Evolutionary conservation across 1,140 invertebrate species (phyloP), one percentile per base, ranked within the genome.

Genomic region (Potamilus streckersoni): DNA sequence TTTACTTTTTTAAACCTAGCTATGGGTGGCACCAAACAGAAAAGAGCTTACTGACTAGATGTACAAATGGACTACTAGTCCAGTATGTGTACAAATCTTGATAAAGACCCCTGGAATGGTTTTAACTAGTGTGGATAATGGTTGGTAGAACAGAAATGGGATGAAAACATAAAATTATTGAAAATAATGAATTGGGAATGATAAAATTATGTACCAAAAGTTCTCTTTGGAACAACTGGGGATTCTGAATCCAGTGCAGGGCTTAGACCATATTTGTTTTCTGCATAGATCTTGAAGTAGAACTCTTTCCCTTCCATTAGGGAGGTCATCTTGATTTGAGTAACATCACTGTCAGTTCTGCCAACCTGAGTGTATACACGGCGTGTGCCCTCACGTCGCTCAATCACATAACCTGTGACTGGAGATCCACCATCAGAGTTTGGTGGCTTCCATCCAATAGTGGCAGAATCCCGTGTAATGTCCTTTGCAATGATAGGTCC

Each of bases 241-340:
- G 96, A 96, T 11, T 93, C 91, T 6, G 96, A 96, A 85, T 97
- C 95, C 20, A 99, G 90, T 19, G 97, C 95, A 70, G 95, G 94
- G 85, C 98, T 96, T 90, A 96, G 95, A n/a, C 98, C 98, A 87
- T 98, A 98, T 67, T 98, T 96, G 90, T 99, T 99, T 31, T 96
- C 96, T n/a, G 98, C 98, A 93, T 96, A 95, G 11, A 99, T 94
- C 79, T 97, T 92, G 92, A 99, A 99, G 83, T 97, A 92, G 86
- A 99, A 99, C 89, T 98, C 96, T 84, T 97, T 96, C 70, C 96
- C 95, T 90, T 98, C 96, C 0, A 95, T 95, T 13, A 99, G 78
- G 80, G 95, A 94, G 85, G 95, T 94, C 0, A 97, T 95, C 0
- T 95, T 97, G 87, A 96, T 97, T 79, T 94, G 95, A 0, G 73